Evolutionary conservation across 2,888 invertebrate species (phyloP).

Genomic region (Eurytoma adleriae): DNA sequence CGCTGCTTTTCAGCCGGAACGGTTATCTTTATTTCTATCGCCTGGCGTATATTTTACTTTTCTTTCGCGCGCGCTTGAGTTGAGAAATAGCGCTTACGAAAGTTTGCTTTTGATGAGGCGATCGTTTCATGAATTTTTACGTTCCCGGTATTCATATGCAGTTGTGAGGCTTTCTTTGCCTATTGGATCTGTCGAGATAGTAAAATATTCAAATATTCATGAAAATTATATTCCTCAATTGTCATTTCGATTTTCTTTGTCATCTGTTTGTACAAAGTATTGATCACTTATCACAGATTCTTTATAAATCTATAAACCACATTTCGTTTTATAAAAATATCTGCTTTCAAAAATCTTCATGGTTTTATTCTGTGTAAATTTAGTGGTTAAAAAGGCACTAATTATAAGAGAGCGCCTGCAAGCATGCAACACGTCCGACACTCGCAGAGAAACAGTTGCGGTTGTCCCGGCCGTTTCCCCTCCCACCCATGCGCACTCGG

Average conservation of each 20-base stretch:
- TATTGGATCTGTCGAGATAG: too few relatives aligned
- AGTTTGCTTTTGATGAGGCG: constrained; percentile 47
- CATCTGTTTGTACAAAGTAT: too few relatives aligned
- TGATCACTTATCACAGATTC: too few relatives aligned
- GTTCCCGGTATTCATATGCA: constrained; percentile 19
- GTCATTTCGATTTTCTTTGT: neutral
- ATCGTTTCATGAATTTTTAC: constrained; percentile 52
- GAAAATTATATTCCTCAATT: neutral
- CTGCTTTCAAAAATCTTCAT: too few relatives aligned
- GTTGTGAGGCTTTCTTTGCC: neutral
- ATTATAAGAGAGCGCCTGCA: constrained; percentile 42
- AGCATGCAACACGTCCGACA: constrained; percentile 64
- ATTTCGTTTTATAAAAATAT: too few relatives aligned
- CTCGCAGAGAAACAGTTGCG: constrained; percentile 61
- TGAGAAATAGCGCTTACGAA: constrained; percentile 29
- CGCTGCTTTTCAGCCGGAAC: constrained; percentile 40
- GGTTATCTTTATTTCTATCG: constrained; percentile 56
- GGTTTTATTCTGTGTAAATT: neutral
- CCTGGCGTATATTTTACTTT: constrained; percentile 17
- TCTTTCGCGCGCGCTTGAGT: constrained; percentile 27
- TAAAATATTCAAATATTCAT: neutral
- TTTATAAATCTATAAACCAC: too few relatives aligned
- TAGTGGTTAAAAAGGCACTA: neutral
- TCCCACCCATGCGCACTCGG: constrained; percentile 3
- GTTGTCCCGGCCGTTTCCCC: constrained; percentile 45